Evolutionary conservation across 1,140 invertebrate species (phyloP), one percentile per base, ranked within the genome.

Genomic region (Pristionchus pacificus): DNA sequence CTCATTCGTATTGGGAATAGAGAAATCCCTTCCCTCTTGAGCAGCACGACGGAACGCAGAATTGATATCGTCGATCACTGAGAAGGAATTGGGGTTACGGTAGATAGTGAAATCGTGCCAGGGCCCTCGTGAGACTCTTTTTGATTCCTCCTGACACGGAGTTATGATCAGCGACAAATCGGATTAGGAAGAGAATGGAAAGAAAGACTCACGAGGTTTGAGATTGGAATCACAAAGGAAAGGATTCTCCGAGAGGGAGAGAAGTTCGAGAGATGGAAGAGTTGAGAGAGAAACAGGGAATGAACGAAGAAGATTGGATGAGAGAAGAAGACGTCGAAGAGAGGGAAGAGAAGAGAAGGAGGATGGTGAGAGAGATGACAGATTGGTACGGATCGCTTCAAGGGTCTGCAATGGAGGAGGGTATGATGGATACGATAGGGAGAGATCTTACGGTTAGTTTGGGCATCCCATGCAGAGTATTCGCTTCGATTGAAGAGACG

Each of bases 1-100:
- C n/a, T 71, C 73, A 64, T 74, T 74, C 1, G 60, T 62, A 28
- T 74, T 74, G 1, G 33, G 14, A 38, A 74, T 32, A 27, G 71
- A 58, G 55, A 74, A 74, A 3, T 57, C 15, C 15, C 32, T 19
- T 24, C 62, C 57, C 2, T 66, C 33, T n/a, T 72, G 31, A 2
- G 72, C 73, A 15, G 69, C 24, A 6, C 32, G 19, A 15, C 68
- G 71, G 29, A 62, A 66, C 14, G 64, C 29, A 14, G 67, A 61
- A 19, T 71, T 64, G 6, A 74, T 60, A 28, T 38, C 63, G 28
- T 55, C 65, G 19, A 74, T 58, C n/a, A 74, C 72, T 72, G 32
- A n/a, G 13, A n/a, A 72, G 19, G 24, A 19, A 65, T n/a, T 67
- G 15, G 2, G 25, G 24, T 2, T 64, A 24, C 19, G 24, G n/a